Conservation (phyloP, 2,113 vertebrate species). For the Macquaria australasica region DNA sequence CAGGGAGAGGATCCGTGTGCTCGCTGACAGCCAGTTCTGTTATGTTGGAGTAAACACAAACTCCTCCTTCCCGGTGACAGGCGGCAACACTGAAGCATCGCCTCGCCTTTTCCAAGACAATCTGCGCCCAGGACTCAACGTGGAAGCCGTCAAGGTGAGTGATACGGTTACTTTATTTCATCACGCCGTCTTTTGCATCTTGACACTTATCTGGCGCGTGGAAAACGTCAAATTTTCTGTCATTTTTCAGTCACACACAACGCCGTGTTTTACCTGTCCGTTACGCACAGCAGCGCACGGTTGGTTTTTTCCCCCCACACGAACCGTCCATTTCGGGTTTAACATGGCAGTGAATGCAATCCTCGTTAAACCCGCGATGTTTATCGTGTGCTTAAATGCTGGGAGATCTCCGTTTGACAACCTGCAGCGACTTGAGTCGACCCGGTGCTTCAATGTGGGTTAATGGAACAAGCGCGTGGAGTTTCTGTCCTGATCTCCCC, state of each 20-base stretch:
- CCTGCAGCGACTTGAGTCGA: conserved; percentile 47
- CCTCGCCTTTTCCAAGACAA: conserved; percentile 65
- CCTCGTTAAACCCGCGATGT: background rate
- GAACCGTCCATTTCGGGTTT: conserved; percentile 37
- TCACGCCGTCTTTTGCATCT: background rate
- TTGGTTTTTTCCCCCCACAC: background rate
- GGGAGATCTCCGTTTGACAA: conserved; percentile 31
- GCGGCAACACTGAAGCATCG: conserved; percentile 69
- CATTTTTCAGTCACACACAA: background rate
- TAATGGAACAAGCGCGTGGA: conserved; percentile 67
- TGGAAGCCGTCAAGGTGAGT: conserved; percentile 63
- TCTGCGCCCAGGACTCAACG: conserved; percentile 45
- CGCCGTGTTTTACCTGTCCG: conserved; percentile 67
- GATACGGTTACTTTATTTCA: background rate
- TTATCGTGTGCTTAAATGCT: background rate
- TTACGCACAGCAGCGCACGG: conserved; percentile 63
- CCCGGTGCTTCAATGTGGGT: conserved; percentile 72
- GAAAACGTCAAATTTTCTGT: background rate
- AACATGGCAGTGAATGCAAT: background rate
- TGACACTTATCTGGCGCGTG: background rate
- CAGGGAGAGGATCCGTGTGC: background rate
- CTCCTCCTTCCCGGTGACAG: conserved; percentile 75
- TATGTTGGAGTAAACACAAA: conserved; percentile 74
- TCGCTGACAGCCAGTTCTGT: conserved; percentile 44
- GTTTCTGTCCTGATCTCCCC: conserved; percentile 23